phyloP scores from a whole-genome alignment of 1,140 invertebrate genomes.

The Drosophila albomicans region DNA sequence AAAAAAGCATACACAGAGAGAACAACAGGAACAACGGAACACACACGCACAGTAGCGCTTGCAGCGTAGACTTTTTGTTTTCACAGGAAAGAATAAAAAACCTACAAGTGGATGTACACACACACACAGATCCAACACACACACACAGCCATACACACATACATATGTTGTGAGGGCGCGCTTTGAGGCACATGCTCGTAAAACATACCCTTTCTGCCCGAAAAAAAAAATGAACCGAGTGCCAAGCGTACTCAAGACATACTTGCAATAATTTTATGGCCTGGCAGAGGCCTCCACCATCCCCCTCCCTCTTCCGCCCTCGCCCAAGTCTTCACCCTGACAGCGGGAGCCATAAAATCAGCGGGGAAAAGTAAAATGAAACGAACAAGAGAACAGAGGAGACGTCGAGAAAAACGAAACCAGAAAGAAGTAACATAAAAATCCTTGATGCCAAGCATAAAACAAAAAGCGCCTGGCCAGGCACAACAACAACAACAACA shows the following conservation, averaged over 20 bases:
- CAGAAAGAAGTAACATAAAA: constrained; percentile 82
- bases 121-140: constrained; percentile 24
- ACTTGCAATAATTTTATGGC: constrained; percentile 82
- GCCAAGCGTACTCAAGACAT: constrained; percentile 80
- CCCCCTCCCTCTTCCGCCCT: constrained; percentile 26
- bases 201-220: constrained; percentile 70
- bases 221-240: constrained; percentile 70
- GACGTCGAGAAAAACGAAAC: constrained; percentile 60
- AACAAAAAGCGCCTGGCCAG: constrained; percentile 78
- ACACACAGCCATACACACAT: constrained; percentile 17
- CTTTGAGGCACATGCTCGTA: constrained; percentile 74
- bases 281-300: constrained; percentile 61
- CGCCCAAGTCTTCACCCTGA: constrained; percentile 8
- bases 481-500: constrained; percentile 63
- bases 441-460: constrained; percentile 80
- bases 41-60: constrained; percentile 56
- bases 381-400: constrained; percentile 33
- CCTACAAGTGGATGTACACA: constrained; percentile 74
- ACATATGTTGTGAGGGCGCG: constrained; percentile 50
- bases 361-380: constrained; percentile 62
- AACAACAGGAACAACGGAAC: constrained; percentile 51
- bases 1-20: constrained; percentile 23
- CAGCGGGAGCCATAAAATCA: constrained; percentile 73
- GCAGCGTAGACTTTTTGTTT: constrained; percentile 74
- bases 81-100: constrained; percentile 78